Percentiles rank a stretch among this genome's conserved stretches.
Evolutionary conservation across 2,113 vertebrate genomes (phyloP).

Genomic region (Sarotherodon lohbergeri): DNA sequence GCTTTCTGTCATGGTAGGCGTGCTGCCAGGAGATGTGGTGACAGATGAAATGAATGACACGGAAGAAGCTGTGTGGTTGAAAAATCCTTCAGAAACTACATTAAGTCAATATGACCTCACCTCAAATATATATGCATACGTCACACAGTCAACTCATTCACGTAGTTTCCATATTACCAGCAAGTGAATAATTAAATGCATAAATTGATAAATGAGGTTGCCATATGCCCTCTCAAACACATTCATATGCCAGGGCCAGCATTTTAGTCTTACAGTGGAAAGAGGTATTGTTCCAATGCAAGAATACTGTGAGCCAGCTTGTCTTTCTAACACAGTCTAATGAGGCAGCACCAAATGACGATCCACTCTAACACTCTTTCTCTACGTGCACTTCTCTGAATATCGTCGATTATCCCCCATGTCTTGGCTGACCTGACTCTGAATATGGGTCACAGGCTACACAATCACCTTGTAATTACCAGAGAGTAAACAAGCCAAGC

Average conservation of each 20-base stretch:
- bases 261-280: slow-evolving; percentile 25
- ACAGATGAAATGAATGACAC: slow-evolving; percentile 17
- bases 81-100: background rate
- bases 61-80: background rate
- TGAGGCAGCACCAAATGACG: slow-evolving; percentile 66
- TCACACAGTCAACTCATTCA: background rate
- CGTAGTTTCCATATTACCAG: slow-evolving; percentile 7
- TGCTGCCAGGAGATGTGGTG: slow-evolving; percentile 2
- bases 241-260: slow-evolving; percentile 7
- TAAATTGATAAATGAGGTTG: slow-evolving; percentile 13
- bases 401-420: slow-evolving; percentile 65
- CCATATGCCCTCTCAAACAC: slow-evolving; percentile 9
- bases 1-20: background rate
- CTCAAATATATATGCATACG: background rate
- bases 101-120: background rate
- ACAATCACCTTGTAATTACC: slow-evolving; percentile 76
- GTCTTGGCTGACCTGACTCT: slow-evolving; percentile 65
- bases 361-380: slow-evolving; percentile 62
- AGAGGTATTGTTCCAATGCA: slow-evolving; percentile 42
- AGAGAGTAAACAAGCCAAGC: slow-evolving; percentile 73
- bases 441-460: slow-evolving; percentile 71
- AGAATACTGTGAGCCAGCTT: slow-evolving; percentile 62
- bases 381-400: slow-evolving; percentile 67
- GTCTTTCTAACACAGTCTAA: slow-evolving; percentile 69
- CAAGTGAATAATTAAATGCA: background rate